Percentiles rank a stretch among this genome's conserved stretches.
Conservation (phyloP, 2,797 vertebrate genomes). For the Atherinosoma microstoma region DNA sequence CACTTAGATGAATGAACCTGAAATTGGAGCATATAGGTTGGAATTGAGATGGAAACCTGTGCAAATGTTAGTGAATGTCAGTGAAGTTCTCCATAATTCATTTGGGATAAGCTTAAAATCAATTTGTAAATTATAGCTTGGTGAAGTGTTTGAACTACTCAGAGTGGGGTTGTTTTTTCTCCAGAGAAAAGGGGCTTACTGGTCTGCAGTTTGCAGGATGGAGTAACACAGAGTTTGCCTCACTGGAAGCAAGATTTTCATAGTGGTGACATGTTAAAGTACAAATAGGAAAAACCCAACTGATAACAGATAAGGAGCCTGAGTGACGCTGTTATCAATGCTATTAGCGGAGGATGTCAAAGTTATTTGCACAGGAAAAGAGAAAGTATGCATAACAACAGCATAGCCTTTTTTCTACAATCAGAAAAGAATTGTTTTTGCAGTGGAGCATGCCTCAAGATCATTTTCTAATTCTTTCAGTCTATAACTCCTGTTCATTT, state of each 20-base stretch:
- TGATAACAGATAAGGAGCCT: constrained; percentile 65
- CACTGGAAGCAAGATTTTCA: constrained; percentile 52
- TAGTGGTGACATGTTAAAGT: constrained; percentile 56
- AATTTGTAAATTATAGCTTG: not conserved
- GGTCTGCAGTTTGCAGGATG: constrained; percentile 10
- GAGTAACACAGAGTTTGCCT: constrained; percentile 41
- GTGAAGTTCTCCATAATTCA: constrained; percentile 7
- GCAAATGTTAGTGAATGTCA: constrained; percentile 34
- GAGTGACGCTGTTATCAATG: constrained; percentile 60
- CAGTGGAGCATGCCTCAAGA: constrained; percentile 29
- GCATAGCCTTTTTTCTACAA: constrained; percentile 38
- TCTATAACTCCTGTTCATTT: constrained; percentile 51
- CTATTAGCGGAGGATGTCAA: constrained; percentile 51
- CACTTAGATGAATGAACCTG: constrained; percentile 14
- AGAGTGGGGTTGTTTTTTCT: constrained; percentile 18
- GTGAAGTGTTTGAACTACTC: constrained; percentile 23
- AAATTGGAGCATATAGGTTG: constrained; percentile 12
- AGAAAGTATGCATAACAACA: constrained; percentile 41
- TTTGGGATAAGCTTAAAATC: not conserved
- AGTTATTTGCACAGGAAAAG: constrained; percentile 51
- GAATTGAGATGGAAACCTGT: constrained; percentile 4
- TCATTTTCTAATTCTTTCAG: constrained; percentile 39
- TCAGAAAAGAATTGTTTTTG: constrained; percentile 35
- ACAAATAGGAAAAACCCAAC: constrained; percentile 62
- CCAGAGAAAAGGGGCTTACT: not conserved